phyloP scores from a whole-genome alignment of 1,140 invertebrate genomes.

The Batillaria attramentaria region DNA sequence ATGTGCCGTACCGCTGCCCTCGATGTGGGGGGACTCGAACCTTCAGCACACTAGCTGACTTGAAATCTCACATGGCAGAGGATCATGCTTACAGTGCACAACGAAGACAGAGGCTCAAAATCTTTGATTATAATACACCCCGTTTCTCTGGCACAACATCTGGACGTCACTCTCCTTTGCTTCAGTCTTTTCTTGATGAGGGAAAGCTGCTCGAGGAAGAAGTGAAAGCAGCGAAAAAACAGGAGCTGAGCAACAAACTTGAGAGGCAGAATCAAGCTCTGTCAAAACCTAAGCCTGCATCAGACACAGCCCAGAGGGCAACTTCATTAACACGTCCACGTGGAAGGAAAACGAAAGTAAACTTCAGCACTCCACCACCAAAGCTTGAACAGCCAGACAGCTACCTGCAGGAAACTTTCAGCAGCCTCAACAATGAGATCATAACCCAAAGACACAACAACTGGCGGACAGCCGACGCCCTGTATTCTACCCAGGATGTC shows the following conservation, averaged over 20 bases:
- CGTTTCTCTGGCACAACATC: not conserved
- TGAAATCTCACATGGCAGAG: slow-evolving; percentile 56
- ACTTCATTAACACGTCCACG: not conserved
- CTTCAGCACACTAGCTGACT: slow-evolving; percentile 54
- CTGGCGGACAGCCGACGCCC: slow-evolving; percentile 49
- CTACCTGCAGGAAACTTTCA: slow-evolving; percentile 35
- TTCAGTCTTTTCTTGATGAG: slow-evolving; percentile 53
- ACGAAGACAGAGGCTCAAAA: slow-evolving; percentile 23
- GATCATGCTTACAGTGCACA: slow-evolving; percentile 54
- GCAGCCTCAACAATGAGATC: slow-evolving; percentile 48
- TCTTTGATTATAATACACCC: slow-evolving; percentile 13
- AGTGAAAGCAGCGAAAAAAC: slow-evolving; percentile 50
- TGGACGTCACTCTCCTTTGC: slow-evolving; percentile 47
- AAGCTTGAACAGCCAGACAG: not conserved
- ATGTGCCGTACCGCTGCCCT: slow-evolving; percentile 62
- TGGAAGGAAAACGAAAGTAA: slow-evolving; percentile 1
- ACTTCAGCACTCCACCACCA: not conserved
- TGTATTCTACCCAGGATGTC: slow-evolving; percentile 54
- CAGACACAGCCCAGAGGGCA: not conserved
- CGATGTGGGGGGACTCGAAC: slow-evolving; percentile 56
- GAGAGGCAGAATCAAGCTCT: slow-evolving; percentile 5
- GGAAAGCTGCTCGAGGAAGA: slow-evolving; percentile 51
- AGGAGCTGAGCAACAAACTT: slow-evolving; percentile 52
- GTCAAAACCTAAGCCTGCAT: not conserved
- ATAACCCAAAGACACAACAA: slow-evolving; percentile 43